Conservation (phyloP, 1,140 invertebrate genomes). For the Ostrea denselamellosa region DNA sequence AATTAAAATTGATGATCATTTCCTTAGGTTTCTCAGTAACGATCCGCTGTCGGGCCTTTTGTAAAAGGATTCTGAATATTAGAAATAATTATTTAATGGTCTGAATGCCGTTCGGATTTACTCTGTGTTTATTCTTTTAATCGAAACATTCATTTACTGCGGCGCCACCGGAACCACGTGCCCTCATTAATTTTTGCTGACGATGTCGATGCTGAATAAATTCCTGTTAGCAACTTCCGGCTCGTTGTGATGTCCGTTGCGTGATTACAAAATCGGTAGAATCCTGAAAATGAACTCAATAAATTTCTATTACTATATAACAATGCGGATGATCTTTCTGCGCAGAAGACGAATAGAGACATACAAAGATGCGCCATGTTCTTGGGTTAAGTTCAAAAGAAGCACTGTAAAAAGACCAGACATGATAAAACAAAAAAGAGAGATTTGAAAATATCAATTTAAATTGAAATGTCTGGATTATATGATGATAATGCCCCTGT, state of each 20-base stretch:
- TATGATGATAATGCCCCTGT: too few species aligned
- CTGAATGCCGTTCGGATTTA: constrained; percentile 17
- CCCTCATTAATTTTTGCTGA: constrained; percentile 29
- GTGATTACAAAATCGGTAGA: constrained; percentile 20
- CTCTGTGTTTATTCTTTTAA: constrained; percentile 30
- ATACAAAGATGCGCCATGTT: background rate
- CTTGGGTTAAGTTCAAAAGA: too few species aligned
- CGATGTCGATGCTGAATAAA: constrained; percentile 35
- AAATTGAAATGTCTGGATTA: too few species aligned
- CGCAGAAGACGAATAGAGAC: background rate
- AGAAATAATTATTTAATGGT: constrained; percentile 39
- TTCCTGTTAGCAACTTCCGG: constrained; percentile 38
- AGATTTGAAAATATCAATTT: too few species aligned
- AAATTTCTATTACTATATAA: constrained; percentile 19
- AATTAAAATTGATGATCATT: constrained; percentile 39
- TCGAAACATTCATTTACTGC: constrained; percentile 37
- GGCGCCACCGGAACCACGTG: constrained; percentile 34
- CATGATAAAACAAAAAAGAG: too few species aligned
- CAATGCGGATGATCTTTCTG: background rate
- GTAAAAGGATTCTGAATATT: constrained; percentile 36
- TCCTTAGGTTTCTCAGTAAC: constrained; percentile 20
- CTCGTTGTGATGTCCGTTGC: constrained; percentile 30
- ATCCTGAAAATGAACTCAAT: constrained; percentile 4
- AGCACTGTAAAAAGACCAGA: too few species aligned
- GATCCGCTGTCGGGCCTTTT: constrained; percentile 11